Evolutionary conservation across 2,888 invertebrate species (phyloP).

Genomic region (Pandemis cinnamomeana): DNA sequence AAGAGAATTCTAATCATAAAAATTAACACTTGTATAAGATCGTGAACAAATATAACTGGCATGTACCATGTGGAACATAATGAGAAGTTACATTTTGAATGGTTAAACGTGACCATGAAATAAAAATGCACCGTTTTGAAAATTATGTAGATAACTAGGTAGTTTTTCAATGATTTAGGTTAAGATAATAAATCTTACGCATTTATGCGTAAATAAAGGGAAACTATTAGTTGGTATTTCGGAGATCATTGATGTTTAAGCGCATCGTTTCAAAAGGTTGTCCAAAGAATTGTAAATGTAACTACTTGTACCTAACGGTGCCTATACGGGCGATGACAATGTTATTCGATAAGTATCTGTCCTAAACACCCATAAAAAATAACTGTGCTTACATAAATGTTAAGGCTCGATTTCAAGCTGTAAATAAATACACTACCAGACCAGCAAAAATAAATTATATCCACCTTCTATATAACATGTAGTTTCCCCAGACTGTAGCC

Average conservation of each 20-base stretch:
- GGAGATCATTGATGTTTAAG: not conserved
- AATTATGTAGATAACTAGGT: not conserved
- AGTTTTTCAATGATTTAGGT: conserved; percentile 4
- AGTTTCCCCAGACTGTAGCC: not conserved
- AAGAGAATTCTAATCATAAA: conserved; percentile 22
- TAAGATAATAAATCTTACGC: conserved; percentile 13
- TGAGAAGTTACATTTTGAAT: conserved; percentile 16
- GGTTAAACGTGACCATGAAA: conserved; percentile 13
- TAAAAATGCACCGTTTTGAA: conserved; percentile 10
- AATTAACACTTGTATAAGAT: conserved; percentile 23
- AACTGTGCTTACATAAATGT: not conserved
- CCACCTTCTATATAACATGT: too few species aligned
- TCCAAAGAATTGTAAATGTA: not conserved
- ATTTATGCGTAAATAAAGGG: not conserved
- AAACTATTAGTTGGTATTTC: not conserved
- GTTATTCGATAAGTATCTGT: not conserved
- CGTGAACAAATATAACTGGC: conserved; percentile 15
- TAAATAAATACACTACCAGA: too few species aligned
- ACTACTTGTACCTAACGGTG: not conserved
- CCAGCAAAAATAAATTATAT: too few species aligned
- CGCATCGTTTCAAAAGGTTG: not conserved
- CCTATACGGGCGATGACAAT: not conserved
- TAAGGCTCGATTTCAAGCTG: too few species aligned
- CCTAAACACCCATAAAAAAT: not conserved
- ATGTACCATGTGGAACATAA: conserved; percentile 10